These are phyloP conservation scores for Phania funesta DNA, from an alignment of 2,888 invertebrate genomes.

Conservation along the genomic window DNA sequence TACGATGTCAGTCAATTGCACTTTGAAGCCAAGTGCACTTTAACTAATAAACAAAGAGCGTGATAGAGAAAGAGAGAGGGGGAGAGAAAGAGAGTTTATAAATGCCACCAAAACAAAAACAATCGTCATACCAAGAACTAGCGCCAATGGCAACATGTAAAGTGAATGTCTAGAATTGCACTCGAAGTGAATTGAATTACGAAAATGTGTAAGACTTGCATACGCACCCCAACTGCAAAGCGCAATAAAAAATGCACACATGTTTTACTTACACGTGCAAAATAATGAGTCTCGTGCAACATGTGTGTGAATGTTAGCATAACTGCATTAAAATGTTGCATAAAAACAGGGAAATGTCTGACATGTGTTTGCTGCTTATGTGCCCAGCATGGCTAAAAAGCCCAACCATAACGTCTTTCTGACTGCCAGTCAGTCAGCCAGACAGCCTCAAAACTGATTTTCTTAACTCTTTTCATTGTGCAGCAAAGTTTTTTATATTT, in stretches of 20 bases:
- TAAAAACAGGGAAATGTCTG: background rate
- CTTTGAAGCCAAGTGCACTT: constrained; percentile 55
- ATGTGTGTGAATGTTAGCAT: constrained; percentile 38
- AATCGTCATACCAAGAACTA: background rate
- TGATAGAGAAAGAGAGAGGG: no score
- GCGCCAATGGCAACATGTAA: background rate
- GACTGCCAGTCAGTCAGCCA: constrained; percentile 30
- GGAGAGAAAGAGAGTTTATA: constrained; percentile 9
- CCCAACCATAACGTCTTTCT: background rate
- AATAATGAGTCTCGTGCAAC: constrained; percentile 49
- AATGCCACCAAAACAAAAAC: constrained; percentile 9
- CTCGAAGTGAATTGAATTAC: constrained; percentile 54
- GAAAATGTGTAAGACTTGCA: constrained; percentile 46
- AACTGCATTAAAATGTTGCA: background rate
- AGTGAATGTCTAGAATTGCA: constrained; percentile 39
- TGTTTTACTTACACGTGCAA: constrained; percentile 10
- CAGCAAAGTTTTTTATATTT: constrained; percentile 14
- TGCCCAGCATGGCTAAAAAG: background rate
- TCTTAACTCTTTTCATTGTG: constrained; percentile 29
- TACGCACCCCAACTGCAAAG: constrained; percentile 50
- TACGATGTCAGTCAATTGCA: constrained; percentile 52
- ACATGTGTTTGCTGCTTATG: background rate
- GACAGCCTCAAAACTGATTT: constrained; percentile 34
- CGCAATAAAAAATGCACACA: constrained; percentile 2
- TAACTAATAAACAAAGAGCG: constrained; percentile 51